Evolutionary conservation across 2,888 invertebrate species (phyloP), one percentile per base, ranked within the genome.

Genomic region (Periphyllus acericola): DNA sequence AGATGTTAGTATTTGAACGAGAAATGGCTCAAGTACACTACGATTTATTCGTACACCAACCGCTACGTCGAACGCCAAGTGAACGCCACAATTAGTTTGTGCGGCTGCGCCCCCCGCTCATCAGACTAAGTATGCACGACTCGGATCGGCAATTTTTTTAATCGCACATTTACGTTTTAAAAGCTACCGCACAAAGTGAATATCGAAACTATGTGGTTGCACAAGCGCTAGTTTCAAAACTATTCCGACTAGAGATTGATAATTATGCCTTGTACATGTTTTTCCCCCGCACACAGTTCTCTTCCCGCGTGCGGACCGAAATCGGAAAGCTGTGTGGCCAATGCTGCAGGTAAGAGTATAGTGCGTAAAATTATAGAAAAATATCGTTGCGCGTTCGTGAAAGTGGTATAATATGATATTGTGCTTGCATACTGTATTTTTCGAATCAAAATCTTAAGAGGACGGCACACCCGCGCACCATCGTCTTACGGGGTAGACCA

Each of bases 1-100:
- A 79, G 79, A n/a, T 86, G 86, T 80, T 86, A 86, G 32, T 86
- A 79, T 60, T 55, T 55, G 72, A 17, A 86, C 3, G 86, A 86
- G 40, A 86, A 60, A 60, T 72, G 79, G 79, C 55, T 86, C 8
- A 86, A 72, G 55, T 60, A 79, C 55, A 86, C 52, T 14, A 80
- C 25, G 32, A 55, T 80, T 1, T 86, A 86, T 80, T 79, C 86
- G 17, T 79, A 86, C 9, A 86, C 40, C 11, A 86, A 86, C 36
- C 80, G 86, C 55, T 86, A 86, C 36, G 78, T 60, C 25, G 86
- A 86, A 40, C 80, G 86, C 29, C 86, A 86, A 40, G 71, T 86
- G 52, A 86, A 86, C 19, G 29, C 36, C 34, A 86, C 86, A 5
- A 17, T 72, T 8, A 55, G 4, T 25, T 25, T 86, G 40, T 86